Evolutionary conservation across 2,797 vertebrate genomes (phyloP).

Genomic region (Balearica regulorum): DNA sequence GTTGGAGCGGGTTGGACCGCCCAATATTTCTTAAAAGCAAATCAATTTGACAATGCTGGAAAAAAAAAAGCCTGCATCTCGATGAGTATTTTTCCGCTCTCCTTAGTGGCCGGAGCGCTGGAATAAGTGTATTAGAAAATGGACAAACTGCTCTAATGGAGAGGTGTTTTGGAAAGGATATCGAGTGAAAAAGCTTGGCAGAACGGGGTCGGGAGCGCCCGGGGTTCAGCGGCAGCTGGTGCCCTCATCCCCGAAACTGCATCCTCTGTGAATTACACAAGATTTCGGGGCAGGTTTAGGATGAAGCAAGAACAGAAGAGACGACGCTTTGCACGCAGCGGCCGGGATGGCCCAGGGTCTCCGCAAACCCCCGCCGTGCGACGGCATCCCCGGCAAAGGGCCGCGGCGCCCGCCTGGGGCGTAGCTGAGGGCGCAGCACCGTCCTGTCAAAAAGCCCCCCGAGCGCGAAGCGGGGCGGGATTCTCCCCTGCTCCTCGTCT

Average conservation of each 20-base stretch:
- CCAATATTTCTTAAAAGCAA: not conserved
- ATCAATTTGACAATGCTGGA: not conserved
- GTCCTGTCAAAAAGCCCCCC: too few relatives aligned
- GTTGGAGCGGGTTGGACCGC: not conserved
- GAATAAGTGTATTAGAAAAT: not conserved
- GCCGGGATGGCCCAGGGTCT: not conserved
- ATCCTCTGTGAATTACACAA: accelerated
- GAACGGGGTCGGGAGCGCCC: not conserved
- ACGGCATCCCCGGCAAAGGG: not conserved
- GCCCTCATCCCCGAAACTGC: not conserved
- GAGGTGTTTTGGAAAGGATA: not conserved
- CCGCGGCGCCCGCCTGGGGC: not conserved
- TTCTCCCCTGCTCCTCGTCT: accelerated
- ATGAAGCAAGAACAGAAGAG: not conserved
- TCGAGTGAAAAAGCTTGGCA: not conserved
- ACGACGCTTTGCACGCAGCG: accelerated
- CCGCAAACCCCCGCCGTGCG: not conserved
- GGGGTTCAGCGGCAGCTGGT: accelerated
- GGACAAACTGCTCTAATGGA: not conserved
- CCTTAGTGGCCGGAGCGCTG: accelerated
- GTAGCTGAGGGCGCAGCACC: accelerated
- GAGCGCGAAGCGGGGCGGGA: accelerated
- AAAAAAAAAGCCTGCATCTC: not conserved
- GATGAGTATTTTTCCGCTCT: not conserved
- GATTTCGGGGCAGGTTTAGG: not conserved